Evolutionary conservation across 2,888 invertebrate species (phyloP).

Genomic region (Lithophane ornitopus): DNA sequence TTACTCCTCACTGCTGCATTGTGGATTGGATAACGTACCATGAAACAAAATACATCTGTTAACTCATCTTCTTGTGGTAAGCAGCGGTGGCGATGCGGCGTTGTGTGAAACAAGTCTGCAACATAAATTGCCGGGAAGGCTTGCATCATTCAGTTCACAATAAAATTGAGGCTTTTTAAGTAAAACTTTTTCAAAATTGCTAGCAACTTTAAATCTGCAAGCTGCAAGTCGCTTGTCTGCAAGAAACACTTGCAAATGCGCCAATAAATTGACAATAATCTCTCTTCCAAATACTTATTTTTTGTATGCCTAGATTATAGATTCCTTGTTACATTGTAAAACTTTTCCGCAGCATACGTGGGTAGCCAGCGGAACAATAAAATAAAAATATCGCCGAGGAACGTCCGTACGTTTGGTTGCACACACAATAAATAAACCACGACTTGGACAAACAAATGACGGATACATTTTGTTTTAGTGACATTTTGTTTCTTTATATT

Average conservation of each 20-base stretch:
- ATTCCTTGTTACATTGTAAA: constrained; percentile 3
- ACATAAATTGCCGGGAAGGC: neutral
- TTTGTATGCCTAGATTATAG: neutral
- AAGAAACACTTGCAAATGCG: neutral
- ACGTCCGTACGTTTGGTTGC: constrained; percentile 1
- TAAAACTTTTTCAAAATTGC: neutral
- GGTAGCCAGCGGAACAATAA: constrained; percentile 4
- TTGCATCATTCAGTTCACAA: neutral
- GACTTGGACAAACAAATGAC: constrained; percentile 26
- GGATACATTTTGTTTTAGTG: constrained; percentile 26
- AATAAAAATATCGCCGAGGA: constrained; percentile 13
- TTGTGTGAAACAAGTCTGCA: neutral
- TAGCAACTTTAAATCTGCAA: neutral
- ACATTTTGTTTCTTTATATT: constrained; percentile 14
- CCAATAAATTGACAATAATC: neutral
- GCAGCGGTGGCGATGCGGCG: neutral
- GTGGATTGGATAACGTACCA: neutral
- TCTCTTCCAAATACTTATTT: constrained; percentile 3
- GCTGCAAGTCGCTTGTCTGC: neutral
- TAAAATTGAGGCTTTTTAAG: neutral
- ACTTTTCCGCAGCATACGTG: constrained; percentile 18
- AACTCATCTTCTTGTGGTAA: neutral
- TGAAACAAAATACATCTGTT: neutral
- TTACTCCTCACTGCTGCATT: neutral
- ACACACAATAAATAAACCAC: constrained; percentile 28